Percentiles rank a stretch among this genome's conserved stretches.
phyloP scores from a whole-genome alignment of 2,888 invertebrate species.

The Aphodius sticticus region DNA sequence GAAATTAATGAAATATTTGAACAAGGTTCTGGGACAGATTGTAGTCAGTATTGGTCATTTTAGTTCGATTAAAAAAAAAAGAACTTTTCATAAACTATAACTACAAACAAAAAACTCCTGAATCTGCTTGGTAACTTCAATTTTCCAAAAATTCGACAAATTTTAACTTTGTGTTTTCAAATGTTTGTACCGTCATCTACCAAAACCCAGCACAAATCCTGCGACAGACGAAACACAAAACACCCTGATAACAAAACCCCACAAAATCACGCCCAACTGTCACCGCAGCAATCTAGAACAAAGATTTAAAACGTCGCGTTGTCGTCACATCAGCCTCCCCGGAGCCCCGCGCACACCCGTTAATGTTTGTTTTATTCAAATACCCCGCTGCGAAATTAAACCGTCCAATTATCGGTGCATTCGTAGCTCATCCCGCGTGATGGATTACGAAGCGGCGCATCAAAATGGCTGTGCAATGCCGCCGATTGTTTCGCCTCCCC shows the following conservation, averaged over 20 bases:
- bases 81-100: no score
- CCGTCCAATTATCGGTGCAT: conserved; percentile 19
- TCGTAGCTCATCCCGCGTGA: conserved; percentile 12
- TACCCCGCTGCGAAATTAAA: conserved; percentile 6
- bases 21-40: no score
- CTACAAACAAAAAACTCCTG: no score
- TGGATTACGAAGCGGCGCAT: conserved; percentile 10
- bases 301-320: background rate
- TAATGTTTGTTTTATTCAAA: conserved; percentile 27
- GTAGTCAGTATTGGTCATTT: no score
- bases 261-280: background rate
- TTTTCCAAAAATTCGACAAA: background rate
- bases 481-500: background rate
- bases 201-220: background rate
- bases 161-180: background rate
- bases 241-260: background rate
- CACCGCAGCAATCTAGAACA: conserved; percentile 4
- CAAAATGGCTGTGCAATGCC: conserved; percentile 17
- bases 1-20: no score
- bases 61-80: no score
- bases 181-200: background rate
- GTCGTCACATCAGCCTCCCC: background rate
- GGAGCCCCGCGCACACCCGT: background rate
- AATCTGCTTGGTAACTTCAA: background rate
- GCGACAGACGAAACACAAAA: background rate